phyloP scores from a whole-genome alignment of 2,797 vertebrate genomes.

The Gila robusta region DNA sequence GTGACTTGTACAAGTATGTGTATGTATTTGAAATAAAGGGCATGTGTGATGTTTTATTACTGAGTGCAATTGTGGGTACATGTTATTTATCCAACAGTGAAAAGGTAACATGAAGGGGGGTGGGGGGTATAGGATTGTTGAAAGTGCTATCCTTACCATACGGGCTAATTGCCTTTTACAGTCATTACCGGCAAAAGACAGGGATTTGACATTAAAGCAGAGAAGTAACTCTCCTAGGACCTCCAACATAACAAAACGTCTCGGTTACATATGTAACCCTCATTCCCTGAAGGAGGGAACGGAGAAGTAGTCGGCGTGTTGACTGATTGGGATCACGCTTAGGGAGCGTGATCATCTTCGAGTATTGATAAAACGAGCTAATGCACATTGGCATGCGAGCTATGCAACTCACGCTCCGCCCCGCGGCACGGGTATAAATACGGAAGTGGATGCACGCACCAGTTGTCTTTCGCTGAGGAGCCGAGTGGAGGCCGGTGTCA shows the following conservation, averaged over 20 bases:
- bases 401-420: too few relatives aligned
- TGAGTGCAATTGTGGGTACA: background rate
- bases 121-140: background rate
- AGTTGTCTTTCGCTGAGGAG: too few relatives aligned
- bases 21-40: slow-evolving; percentile 9
- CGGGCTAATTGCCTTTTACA: slow-evolving; percentile 75
- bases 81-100: background rate
- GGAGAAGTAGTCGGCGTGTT: too few relatives aligned
- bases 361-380: too few relatives aligned
- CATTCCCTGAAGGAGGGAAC: too few relatives aligned
- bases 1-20: background rate
- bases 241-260: slow-evolving; percentile 69
- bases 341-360: too few relatives aligned
- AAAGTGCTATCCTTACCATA: slow-evolving; percentile 61
- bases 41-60: slow-evolving; percentile 1
- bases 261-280: too few relatives aligned
- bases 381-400: too few relatives aligned
- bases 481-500: too few relatives aligned
- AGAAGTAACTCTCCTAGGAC: slow-evolving; percentile 68
- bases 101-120: background rate
- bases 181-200: slow-evolving; percentile 76
- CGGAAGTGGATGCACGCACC: too few relatives aligned
- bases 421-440: too few relatives aligned
- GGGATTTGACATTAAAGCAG: slow-evolving; percentile 72
- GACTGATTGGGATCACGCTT: too few relatives aligned